Conservation (phyloP, 35 echinoderm and acorn worm species). For the Chiridota heheva region DNA sequence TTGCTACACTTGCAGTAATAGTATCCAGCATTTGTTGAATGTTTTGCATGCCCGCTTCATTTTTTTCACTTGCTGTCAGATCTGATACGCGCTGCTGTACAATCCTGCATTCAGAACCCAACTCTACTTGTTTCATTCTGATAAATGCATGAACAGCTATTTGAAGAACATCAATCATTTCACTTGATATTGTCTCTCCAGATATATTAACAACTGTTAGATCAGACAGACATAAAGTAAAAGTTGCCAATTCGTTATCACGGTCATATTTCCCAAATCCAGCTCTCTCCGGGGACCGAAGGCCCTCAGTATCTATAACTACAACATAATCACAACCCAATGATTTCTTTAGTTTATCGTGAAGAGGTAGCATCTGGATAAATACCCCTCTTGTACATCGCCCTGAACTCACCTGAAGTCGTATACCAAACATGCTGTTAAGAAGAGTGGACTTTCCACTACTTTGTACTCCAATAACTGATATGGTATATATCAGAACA, state of each 20-base stretch:
- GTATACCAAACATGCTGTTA: constrained; percentile 37
- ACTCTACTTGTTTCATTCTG: constrained; percentile 19
- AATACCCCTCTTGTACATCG: constrained; percentile 35
- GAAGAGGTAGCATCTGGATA: constrained; percentile 11
- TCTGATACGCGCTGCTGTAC: constrained; percentile 28
- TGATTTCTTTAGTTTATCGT: not conserved
- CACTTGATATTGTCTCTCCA: constrained; percentile 10
- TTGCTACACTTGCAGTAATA: too few relatives aligned
- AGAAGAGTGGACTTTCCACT: constrained; percentile 39
- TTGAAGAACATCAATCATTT: constrained; percentile 8
- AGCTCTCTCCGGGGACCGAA: constrained; percentile 2
- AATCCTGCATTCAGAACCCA: not conserved
- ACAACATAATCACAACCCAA: constrained; percentile 16
- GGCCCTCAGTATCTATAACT: constrained; percentile 30
- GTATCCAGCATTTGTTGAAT: too few relatives aligned
- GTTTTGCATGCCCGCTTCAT: constrained; percentile 10
- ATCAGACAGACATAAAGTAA: constrained; percentile 11
- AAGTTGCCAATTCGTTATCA: constrained; percentile 38
- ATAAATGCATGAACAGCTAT: constrained; percentile 40
- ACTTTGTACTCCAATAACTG: constrained; percentile 45
- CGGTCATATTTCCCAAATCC: not conserved
- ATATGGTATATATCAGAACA: not conserved
- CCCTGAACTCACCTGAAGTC: constrained; percentile 34
- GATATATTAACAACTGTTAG: constrained; percentile 28
- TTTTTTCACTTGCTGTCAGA: not conserved